Evolutionary conservation across 2,113 vertebrate genomes (phyloP).

Genomic region (Semicossyphus pulcher): DNA sequence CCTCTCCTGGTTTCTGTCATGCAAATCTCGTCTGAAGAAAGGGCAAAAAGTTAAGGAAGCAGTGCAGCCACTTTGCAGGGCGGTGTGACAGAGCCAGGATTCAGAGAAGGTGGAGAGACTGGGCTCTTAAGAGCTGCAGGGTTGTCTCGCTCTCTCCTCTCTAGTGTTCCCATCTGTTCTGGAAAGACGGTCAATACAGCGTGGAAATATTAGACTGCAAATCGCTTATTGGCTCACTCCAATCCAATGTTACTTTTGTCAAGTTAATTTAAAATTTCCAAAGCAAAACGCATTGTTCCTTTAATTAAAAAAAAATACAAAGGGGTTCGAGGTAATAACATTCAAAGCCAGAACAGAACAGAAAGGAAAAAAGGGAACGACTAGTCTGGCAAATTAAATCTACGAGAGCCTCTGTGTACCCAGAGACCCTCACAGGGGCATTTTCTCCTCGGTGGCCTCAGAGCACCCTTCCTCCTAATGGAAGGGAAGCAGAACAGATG

Average conservation of each 20-base stretch:
- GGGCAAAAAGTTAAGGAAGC: slow-evolving; percentile 78
- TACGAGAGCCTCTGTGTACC: slow-evolving; percentile 70
- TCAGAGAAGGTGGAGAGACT: slow-evolving; percentile 57
- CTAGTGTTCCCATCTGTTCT: slow-evolving; percentile 48
- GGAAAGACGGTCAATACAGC: slow-evolving; percentile 33
- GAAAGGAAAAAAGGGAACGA: slow-evolving; percentile 62
- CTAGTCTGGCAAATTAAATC: slow-evolving; percentile 79
- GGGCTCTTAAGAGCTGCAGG: slow-evolving; percentile 54
- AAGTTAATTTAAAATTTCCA: slow-evolving; percentile 1
- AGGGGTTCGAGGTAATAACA: slow-evolving; percentile 50
- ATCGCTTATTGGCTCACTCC: slow-evolving; percentile 29
- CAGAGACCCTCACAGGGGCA: slow-evolving; percentile 74
- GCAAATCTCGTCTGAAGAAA: slow-evolving; percentile 77
- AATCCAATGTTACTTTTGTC: slow-evolving; percentile 16
- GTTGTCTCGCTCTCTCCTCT: slow-evolving; percentile 42
- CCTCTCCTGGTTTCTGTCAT: slow-evolving; percentile 78
- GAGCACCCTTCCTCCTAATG: slow-evolving; percentile 84
- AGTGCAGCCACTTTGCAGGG: slow-evolving; percentile 70
- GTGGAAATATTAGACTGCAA: slow-evolving; percentile 33
- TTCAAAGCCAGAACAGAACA: slow-evolving; percentile 65
- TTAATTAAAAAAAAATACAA: slow-evolving; percentile 19
- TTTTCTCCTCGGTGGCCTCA: slow-evolving; percentile 78
- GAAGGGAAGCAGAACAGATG: slow-evolving; percentile 86
- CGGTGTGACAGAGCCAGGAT: slow-evolving; percentile 60
- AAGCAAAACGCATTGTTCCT: slow-evolving; percentile 47